Conservation (phyloP, 1,140 invertebrate genomes). For the Procambarus virginalis region DNA sequence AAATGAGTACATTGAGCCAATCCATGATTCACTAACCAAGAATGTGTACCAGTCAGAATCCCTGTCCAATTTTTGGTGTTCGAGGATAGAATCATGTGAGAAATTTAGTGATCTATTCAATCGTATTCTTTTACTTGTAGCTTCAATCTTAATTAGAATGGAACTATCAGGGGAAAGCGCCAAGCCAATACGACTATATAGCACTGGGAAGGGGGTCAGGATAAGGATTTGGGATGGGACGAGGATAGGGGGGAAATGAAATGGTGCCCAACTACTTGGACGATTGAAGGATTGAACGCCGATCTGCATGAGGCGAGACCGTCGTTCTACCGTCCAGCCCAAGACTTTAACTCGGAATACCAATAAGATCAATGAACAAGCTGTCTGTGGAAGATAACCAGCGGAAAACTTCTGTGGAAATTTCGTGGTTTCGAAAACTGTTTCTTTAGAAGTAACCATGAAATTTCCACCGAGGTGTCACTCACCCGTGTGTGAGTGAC, state of each 20-base stretch:
- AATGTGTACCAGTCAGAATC: constrained; percentile 52
- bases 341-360: constrained; percentile 33
- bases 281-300: too few relatives aligned
- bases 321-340: too few relatives aligned
- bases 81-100: constrained; percentile 20
- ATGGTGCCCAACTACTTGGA: too few relatives aligned
- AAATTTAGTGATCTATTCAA: constrained; percentile 18
- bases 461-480: too few relatives aligned
- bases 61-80: constrained; percentile 18
- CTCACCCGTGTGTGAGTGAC: too few relatives aligned
- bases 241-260: too few relatives aligned
- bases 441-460: too few relatives aligned
- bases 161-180: not conserved
- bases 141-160: constrained; percentile 45
- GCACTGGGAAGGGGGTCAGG: too few relatives aligned
- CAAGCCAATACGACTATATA: too few relatives aligned
- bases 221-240: too few relatives aligned
- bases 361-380: constrained; percentile 38
- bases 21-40: constrained; percentile 24
- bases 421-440: not conserved
- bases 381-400: too few relatives aligned
- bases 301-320: too few relatives aligned
- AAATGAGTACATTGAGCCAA: constrained; percentile 49
- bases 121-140: constrained; percentile 46
- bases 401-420: constrained; percentile 10